Base-by-base conservation (phyloP, 2,888 invertebrate species). In the Drosophila quinaria region DNA sequence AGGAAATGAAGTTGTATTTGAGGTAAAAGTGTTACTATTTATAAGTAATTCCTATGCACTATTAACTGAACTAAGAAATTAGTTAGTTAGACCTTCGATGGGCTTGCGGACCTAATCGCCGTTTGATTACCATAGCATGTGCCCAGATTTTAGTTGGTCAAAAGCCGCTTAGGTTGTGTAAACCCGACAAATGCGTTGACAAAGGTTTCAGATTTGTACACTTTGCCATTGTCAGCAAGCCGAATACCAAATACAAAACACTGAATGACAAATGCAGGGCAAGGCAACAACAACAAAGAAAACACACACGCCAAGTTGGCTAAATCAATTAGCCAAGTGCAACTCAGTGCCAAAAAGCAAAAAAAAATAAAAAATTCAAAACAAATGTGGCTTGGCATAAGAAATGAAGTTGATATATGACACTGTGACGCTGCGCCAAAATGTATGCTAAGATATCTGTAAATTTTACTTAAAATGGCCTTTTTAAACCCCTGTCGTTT, bases 241-340 rank as follows among this genome's bases (percentile, higher is more conserved):
- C 42, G 19, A 58, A 15, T 41, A 15, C 15, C 19, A n/a, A 58
- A 15, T 4, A 25, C 25, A 5, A 25, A 25, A 25, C 6, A 4
- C 17, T 15, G n/a, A 31, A n/a, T 39, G 29, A 22, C 52, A 37
- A 74, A 70, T 70, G 76, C 67, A 78, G 88, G 85, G 69, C 83
- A 89, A 89, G 85, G 88, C 87, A 74, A 87, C 71, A 70, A 55
- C 42, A 70, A 29, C 25, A 51, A 33, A 13, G 25, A 19, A 58
- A 33, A 52, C 22, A 46, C 19, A 22, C 50, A 49, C 29, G 62
- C 52, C 73, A 60, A 63, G 15, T 69, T 73, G 67, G 70, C 73
- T 89, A 80, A 87, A 89, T 90, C 89, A 88, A 87, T 87, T 87
- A 90, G 90, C 74, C 73, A 87, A 88, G 68, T 86, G 78, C 72